Percentiles rank a stretch among this genome's conserved stretches.
phyloP scores from a whole-genome alignment of 64 coral and sea anemone genomes.

The Dendronephthya gigantea region DNA sequence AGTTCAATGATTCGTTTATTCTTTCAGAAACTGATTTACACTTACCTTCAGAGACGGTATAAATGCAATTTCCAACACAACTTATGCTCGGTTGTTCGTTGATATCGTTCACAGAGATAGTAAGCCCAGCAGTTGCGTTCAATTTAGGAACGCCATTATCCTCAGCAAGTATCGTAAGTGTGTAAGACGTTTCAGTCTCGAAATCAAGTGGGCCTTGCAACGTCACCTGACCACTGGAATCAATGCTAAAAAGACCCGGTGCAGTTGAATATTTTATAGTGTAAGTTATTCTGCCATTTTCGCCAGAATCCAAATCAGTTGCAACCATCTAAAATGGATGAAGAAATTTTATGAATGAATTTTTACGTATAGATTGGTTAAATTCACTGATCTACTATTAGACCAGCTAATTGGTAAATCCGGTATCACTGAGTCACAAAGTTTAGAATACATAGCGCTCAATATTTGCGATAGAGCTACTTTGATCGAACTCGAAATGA shows the following conservation, averaged over 20 bases:
- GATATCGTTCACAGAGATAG: slow-evolving; percentile 40
- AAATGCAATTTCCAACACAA: slow-evolving; percentile 29
- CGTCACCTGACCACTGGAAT: slow-evolving; percentile 38
- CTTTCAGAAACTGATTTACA: no score
- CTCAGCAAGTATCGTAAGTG: slow-evolving; percentile 44
- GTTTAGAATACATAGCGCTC: no score
- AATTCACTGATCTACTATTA: no score
- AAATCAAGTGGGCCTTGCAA: slow-evolving; percentile 38
- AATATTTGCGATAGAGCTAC: no score
- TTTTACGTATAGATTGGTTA: no score
- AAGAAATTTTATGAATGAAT: no score
- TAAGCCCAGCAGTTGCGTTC: not conserved
- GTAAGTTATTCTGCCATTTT: slow-evolving; percentile 39
- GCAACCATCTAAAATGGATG: slow-evolving; percentile 21
- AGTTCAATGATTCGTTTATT: not conserved
- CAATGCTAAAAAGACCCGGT: slow-evolving; percentile 41
- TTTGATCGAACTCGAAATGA: no score
- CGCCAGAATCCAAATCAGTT: slow-evolving; percentile 52
- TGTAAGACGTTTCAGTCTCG: slow-evolving; percentile 41
- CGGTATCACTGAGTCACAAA: no score
- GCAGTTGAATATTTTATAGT: slow-evolving; percentile 21
- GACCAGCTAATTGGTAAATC: no score
- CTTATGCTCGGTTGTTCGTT: slow-evolving; percentile 55
- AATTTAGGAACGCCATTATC: slow-evolving; percentile 33
- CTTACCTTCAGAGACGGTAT: slow-evolving; percentile 29